Percentiles rank a stretch among this genome's conserved stretches.
These are phyloP conservation scores for Bombus terrestris DNA, from an alignment of 1,140 invertebrate genomes.

Conservation along the genomic window DNA sequence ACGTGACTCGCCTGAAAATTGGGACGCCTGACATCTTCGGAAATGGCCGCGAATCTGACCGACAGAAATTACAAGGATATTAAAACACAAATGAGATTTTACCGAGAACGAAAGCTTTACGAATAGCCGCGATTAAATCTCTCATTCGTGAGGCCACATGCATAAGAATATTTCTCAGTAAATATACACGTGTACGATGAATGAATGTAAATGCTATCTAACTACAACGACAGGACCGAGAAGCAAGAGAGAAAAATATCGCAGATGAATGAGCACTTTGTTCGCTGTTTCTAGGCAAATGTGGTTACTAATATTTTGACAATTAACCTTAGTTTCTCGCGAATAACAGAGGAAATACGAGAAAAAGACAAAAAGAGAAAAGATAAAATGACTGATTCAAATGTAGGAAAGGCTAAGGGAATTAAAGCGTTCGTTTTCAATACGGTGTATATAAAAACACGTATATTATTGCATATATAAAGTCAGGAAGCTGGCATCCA, in stretches of 20 bases:
- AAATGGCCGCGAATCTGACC: neutral
- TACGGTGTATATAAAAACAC: constrained; percentile 43
- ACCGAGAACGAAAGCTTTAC: neutral
- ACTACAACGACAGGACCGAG: neutral
- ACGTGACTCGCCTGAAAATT: constrained; percentile 8
- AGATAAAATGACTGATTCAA: neutral
- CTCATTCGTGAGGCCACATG: neutral
- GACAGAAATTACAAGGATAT: neutral
- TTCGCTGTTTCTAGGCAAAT: no score
- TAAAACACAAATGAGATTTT: constrained; percentile 3
- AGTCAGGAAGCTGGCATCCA: constrained; percentile 25
- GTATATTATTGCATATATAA: constrained; percentile 19
- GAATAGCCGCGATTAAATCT: neutral
- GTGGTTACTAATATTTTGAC: no score
- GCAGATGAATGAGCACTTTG: no score
- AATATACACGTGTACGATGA: neutral
- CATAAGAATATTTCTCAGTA: neutral
- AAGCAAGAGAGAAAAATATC: neutral
- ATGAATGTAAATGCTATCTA: neutral
- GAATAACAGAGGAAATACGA: no score
- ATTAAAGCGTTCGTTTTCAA: constrained; percentile 64
- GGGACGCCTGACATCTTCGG: neutral
- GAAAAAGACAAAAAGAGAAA: neutral
- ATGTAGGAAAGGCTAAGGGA: constrained; percentile 49
- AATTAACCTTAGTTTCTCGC: no score